Conservation (phyloP, 2,888 invertebrate species). For the Tridacna gigas region DNA sequence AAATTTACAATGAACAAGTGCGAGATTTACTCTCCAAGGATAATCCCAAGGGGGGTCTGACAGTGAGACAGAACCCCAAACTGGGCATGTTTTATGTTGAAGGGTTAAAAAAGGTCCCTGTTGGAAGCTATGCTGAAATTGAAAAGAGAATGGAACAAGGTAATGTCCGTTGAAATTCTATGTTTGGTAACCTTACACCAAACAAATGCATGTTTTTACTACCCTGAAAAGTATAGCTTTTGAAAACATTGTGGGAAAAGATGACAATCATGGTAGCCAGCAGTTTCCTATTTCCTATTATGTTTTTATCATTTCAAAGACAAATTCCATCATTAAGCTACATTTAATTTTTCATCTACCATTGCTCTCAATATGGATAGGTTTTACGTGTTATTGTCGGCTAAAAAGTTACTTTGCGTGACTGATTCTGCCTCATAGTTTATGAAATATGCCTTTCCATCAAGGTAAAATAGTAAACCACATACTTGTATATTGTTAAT, state of each 20-base stretch:
- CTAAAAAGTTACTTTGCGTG: no score
- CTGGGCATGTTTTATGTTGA: slow-evolving; percentile 85
- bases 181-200: neutral
- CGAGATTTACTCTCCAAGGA: slow-evolving; percentile 84
- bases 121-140: slow-evolving; percentile 85
- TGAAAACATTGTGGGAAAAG: neutral
- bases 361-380: no score
- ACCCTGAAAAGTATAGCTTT: neutral
- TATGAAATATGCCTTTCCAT: no score
- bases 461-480: no score
- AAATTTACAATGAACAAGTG: slow-evolving; percentile 85
- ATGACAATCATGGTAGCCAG: neutral
- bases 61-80: slow-evolving; percentile 84
- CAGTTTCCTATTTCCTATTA: neutral
- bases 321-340: no score
- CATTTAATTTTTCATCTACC: no score
- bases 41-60: slow-evolving; percentile 84
- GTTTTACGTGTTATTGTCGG: no score
- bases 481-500: no score
- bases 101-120: slow-evolving; percentile 84
- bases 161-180: slow-evolving; percentile 41
- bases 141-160: slow-evolving; percentile 85
- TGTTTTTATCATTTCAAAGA: no score
- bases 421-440: no score
- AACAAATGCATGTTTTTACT: neutral